Base-by-base conservation (phyloP, 2,797 vertebrate species). In the Bovichtus variegatus region DNA sequence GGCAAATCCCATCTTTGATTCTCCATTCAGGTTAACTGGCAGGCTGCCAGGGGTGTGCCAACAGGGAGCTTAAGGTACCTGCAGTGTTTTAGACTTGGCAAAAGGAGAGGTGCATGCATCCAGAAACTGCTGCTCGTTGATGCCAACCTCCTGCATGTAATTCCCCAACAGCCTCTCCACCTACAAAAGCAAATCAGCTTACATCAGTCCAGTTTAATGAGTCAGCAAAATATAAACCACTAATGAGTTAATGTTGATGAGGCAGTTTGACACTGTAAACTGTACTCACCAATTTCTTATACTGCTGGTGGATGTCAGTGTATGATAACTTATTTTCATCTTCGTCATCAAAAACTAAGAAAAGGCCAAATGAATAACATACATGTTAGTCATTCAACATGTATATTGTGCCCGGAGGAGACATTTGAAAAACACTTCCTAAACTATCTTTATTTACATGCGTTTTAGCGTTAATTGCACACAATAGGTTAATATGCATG, bases 301-400 rank as follows among this genome's bases (percentile, higher is more conserved):
- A 99, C 84, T 99, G 97, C 86, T 97, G 94, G 89, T 99, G 98
- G 92, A 99, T 98, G 85, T 99, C 98, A 76, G 98, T 99, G 68
- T 99, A 99, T 5, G 96, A 96, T 73, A 99, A 92, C 90, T 99
- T 99, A 88, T 97, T 99, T 93, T 99, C 98, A 86, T 99, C 98
- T 90, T 99, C 98, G 55, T 98, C 97, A 80, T 99, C 98, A 92
- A 99, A 99, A 92, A 99, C 98, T 99, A 92, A 21, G 69, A 80
- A 38, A 57, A 40, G 5, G 8, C 0, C 12, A 54, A 31, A 67
- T 29, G 2, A 50, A 68, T 2, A 54, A 18, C 16, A 41, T 10
- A 23, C 23, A 50, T 8, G 21, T 29, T 5, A 60, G 13, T 7
- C 23, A 47, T 18, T 46, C 9, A 58, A 21, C 8, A 44, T 60